phyloP scores from a whole-genome alignment of 1,140 invertebrate genomes.

The Hycleus phaleratus region DNA sequence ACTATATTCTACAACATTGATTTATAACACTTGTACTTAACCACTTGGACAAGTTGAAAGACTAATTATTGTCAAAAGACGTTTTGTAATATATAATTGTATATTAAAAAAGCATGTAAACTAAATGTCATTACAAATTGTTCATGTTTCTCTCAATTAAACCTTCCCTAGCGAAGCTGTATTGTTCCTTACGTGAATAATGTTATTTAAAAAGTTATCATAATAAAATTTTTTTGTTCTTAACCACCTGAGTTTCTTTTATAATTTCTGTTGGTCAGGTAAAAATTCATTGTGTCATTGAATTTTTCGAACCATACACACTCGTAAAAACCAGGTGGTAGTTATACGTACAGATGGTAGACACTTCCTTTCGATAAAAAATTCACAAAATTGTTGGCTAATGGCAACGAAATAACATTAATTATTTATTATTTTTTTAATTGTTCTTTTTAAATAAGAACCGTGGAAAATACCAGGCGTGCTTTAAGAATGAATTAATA shows the following conservation, averaged over 20 bases:
- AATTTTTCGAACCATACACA: neutral
- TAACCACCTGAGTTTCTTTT: slow-evolving; percentile 18
- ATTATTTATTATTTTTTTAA: neutral
- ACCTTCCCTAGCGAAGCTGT: slow-evolving; percentile 38
- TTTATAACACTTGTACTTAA: slow-evolving; percentile 30
- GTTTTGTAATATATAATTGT: slow-evolving; percentile 39
- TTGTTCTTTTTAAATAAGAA: slow-evolving; percentile 10
- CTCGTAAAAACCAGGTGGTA: neutral
- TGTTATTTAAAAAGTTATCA: slow-evolving; percentile 38
- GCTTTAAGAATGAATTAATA: slow-evolving; percentile 11
- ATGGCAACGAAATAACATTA: neutral
- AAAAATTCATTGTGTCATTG: neutral
- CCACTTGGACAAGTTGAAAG: slow-evolving; percentile 37
- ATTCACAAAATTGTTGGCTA: neutral
- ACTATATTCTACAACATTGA: slow-evolving; percentile 12
- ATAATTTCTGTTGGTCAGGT: neutral
- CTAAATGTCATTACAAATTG: slow-evolving; percentile 35
- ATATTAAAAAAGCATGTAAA: slow-evolving; percentile 37
- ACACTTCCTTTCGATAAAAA: neutral
- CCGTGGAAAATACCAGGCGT: slow-evolving; percentile 7
- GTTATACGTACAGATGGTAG: neutral
- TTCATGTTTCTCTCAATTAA: slow-evolving; percentile 37
- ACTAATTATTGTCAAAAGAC: slow-evolving; percentile 36
- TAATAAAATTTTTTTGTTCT: slow-evolving; percentile 39
- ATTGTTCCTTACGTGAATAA: slow-evolving; percentile 40